Conservation (phyloP, 2,797 vertebrate species). For the Clamator glandarius region DNA sequence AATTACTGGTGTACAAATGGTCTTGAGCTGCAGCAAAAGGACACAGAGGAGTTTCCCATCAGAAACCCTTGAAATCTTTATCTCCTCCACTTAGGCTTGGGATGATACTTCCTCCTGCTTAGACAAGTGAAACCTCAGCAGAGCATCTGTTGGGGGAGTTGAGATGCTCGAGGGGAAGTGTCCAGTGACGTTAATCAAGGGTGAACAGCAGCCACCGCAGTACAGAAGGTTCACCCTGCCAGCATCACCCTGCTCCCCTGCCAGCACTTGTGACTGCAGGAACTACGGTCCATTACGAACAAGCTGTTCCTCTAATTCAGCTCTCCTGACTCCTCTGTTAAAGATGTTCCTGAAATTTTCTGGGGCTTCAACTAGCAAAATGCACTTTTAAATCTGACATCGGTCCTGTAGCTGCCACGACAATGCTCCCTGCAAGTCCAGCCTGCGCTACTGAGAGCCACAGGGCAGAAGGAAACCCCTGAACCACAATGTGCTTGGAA, state of each 20-base stretch:
- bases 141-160: background rate
- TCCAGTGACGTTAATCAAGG: background rate
- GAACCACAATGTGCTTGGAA: background rate
- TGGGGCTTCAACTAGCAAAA: background rate
- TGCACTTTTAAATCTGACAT: background rate
- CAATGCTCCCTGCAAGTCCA: background rate
- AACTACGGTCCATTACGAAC: background rate
- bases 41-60: background rate
- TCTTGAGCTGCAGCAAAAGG: conserved; percentile 16
- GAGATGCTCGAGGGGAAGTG: background rate
- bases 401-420: background rate
- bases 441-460: background rate
- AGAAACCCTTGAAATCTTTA: conserved; percentile 10
- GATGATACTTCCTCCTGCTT: conserved; percentile 22
- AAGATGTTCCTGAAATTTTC: background rate
- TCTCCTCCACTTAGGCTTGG: background rate
- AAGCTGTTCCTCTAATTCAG: conserved; percentile 37
- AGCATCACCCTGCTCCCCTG: background rate
- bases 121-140: background rate
- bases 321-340: background rate
- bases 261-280: conserved; percentile 3
- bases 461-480: background rate
- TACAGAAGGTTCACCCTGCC: background rate
- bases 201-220: background rate
- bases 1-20: background rate